phyloP scores from a whole-genome alignment of 30 jellyfish, hydroid and myxozoan genomes.

The Pelagia noctiluca region DNA sequence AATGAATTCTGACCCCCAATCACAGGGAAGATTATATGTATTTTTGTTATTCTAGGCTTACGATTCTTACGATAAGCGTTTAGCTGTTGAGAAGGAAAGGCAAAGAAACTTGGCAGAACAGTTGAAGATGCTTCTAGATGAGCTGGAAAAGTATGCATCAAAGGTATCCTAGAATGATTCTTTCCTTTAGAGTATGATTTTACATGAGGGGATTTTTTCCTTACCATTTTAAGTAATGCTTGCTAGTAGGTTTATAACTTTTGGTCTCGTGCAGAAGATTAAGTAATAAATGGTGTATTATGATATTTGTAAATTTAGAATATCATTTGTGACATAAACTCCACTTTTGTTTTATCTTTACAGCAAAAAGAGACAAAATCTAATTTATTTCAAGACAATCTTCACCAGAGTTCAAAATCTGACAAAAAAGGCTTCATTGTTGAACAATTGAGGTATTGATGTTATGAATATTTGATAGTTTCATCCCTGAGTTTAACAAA shows the following conservation, averaged over 20 bases:
- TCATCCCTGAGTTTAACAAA: no score
- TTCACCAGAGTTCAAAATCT: conserved; percentile 44
- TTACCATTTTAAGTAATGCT: no score
- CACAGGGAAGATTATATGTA: neutral
- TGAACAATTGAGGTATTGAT: conserved; percentile 76
- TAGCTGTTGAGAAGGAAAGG: conserved; percentile 81
- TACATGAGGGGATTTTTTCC: no score
- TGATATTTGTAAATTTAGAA: neutral
- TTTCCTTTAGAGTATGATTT: neutral
- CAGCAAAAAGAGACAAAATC: conserved; percentile 64
- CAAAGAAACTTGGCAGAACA: conserved; percentile 79
- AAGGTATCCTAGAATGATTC: conserved; percentile 26
- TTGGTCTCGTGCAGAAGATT: no score
- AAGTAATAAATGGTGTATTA: neutral
- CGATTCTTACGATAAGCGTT: conserved; percentile 79
- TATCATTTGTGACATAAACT: neutral
- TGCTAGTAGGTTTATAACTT: no score
- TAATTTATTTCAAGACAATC: conserved; percentile 54
- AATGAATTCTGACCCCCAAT: no score
- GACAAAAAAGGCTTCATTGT: conserved; percentile 61
- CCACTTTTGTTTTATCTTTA: neutral
- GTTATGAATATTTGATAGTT: no score
- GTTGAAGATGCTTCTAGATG: conserved; percentile 72
- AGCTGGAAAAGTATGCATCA: conserved; percentile 87
- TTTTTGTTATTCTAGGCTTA: conserved; percentile 65